A percentile compares a stretch with the other conserved stretches of the same genome.
phyloP scores from a whole-genome alignment of 1,140 invertebrate species.

The Macrostomum lignano region DNA sequence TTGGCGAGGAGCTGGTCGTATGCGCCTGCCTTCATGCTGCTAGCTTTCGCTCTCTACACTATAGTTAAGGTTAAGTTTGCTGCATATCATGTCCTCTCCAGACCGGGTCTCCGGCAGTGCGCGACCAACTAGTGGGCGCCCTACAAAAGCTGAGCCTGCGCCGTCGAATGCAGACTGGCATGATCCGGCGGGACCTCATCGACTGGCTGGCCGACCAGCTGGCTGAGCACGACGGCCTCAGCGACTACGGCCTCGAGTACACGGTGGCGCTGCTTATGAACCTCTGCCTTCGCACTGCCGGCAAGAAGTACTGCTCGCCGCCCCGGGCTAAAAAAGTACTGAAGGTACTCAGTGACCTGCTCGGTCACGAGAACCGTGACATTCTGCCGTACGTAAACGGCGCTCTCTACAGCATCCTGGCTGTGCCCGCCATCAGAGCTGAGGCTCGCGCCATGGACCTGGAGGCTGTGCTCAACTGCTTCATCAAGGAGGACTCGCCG shows the following conservation, averaged over 20 bases:
- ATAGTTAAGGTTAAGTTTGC: no score
- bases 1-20: no score
- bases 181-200: slow-evolving; percentile 36
- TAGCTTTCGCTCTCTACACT: no score
- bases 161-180: slow-evolving; percentile 32
- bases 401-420: slow-evolving; percentile 34
- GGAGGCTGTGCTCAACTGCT: slow-evolving; percentile 24
- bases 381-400: slow-evolving; percentile 35
- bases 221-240: slow-evolving; percentile 25
- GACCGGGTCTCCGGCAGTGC: no score
- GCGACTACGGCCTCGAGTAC: slow-evolving; percentile 36
- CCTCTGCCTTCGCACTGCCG: slow-evolving; percentile 34
- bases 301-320: slow-evolving; percentile 17
- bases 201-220: slow-evolving; percentile 36
- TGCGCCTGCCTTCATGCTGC: no score
- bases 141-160: slow-evolving; percentile 39
- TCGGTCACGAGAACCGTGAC: slow-evolving; percentile 27
- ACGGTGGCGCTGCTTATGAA: slow-evolving; percentile 39
- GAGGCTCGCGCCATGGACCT: slow-evolving; percentile 8
- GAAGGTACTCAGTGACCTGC: slow-evolving; percentile 23
- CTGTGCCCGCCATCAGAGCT: slow-evolving; percentile 9
- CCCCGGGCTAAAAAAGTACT: slow-evolving; percentile 16
- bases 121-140: slow-evolving; percentile 35
- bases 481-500: slow-evolving; percentile 23
- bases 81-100: no score